Evolutionary conservation across 2,888 invertebrate genomes (phyloP).

Genomic region (Cephus pulcher): DNA sequence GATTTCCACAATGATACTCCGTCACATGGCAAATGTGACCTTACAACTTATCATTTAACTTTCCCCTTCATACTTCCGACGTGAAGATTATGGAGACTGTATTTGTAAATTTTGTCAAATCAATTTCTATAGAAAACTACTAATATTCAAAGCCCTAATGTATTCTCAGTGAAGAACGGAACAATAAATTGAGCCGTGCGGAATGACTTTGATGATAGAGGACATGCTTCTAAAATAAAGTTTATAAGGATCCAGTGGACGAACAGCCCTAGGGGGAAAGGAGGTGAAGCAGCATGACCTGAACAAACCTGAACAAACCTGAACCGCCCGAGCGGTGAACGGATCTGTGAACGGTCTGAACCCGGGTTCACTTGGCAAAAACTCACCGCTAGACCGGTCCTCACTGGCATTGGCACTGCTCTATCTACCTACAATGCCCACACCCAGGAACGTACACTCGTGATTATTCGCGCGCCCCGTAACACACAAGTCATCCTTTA

Average conservation of each 20-base stretch:
- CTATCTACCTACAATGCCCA: slow-evolving; percentile 25
- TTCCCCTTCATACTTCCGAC: neutral
- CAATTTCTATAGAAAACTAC: neutral
- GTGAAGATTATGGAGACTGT: neutral
- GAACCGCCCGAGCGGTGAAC: neutral
- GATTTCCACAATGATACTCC: too few relatives aligned
- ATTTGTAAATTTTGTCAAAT: neutral
- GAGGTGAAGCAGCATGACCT: neutral
- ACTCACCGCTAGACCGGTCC: slow-evolving; percentile 42
- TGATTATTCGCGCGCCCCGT: neutral
- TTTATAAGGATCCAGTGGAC: neutral
- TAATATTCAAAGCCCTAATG: neutral
- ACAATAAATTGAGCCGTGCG: neutral
- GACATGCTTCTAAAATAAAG: neutral
- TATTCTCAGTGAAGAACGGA: neutral
- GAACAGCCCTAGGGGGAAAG: neutral
- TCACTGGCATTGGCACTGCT: slow-evolving; percentile 24
- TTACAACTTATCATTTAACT: neutral
- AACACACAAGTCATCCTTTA: neutral
- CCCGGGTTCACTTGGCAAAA: slow-evolving; percentile 30
- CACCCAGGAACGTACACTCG: slow-evolving; percentile 19
- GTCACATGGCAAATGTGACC: too few relatives aligned
- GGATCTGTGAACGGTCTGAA: slow-evolving; percentile 9
- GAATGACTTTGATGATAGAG: neutral
- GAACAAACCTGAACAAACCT: neutral